These are phyloP conservation scores for Paratrypauchen microcephalus DNA, from an alignment of 2,797 vertebrate genomes.

Conservation along the genomic window DNA sequence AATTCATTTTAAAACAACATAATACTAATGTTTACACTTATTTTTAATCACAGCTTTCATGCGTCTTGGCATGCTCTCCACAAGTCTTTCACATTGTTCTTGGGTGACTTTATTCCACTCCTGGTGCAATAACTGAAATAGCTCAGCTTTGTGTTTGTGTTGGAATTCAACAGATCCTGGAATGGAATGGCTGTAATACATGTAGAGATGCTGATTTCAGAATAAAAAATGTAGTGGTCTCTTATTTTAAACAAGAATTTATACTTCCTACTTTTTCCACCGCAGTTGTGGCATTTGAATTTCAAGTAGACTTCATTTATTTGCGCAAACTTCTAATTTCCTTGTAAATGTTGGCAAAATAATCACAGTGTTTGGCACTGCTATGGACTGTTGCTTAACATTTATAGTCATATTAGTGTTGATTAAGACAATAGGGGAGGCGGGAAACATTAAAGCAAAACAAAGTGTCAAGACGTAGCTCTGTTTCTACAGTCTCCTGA, in stretches of 20 bases:
- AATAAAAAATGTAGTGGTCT: too few relatives aligned
- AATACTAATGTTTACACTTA: too few relatives aligned
- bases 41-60: too few relatives aligned
- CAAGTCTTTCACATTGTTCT: too few relatives aligned
- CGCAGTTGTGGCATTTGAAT: neutral
- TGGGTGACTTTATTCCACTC: too few relatives aligned
- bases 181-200: too few relatives aligned
- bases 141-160: too few relatives aligned
- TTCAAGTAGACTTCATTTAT: neutral
- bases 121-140: too few relatives aligned
- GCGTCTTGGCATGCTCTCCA: too few relatives aligned
- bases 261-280: neutral
- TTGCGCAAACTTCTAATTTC: neutral
- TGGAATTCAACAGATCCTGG: too few relatives aligned
- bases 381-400: neutral
- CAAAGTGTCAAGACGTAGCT: conserved; percentile 17
- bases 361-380: neutral
- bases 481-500: conserved; percentile 21
- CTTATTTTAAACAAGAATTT: neutral
- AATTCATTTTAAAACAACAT: too few relatives aligned
- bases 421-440: conserved; percentile 14
- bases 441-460: conserved; percentile 25
- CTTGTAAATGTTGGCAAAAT: neutral
- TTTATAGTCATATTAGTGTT: conserved; percentile 10
- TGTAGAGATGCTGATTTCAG: too few relatives aligned